Conservation (phyloP, 2,113 vertebrate genomes). For the Tapirus terrestris region DNA sequence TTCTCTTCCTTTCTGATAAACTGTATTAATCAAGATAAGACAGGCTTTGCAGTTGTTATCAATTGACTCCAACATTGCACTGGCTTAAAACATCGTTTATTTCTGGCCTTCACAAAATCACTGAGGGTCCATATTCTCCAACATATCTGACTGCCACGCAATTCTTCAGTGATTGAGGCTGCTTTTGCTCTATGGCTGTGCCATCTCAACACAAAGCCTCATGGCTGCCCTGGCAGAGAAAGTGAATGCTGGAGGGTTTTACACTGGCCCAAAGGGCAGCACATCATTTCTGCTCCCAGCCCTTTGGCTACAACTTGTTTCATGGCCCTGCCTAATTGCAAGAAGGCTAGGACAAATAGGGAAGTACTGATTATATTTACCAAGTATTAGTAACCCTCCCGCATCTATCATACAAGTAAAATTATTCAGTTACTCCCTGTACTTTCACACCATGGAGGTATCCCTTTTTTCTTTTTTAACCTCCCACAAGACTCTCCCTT, state of each 20-base stretch:
- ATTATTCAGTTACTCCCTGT: background rate
- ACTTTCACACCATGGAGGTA: fast-evolving
- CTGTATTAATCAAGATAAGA: background rate
- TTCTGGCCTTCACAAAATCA: background rate
- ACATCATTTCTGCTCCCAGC: background rate
- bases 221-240: background rate
- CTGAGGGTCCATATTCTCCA: background rate
- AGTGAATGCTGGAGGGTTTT: background rate
- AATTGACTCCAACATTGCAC: background rate
- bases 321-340: background rate
- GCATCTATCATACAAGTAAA: background rate
- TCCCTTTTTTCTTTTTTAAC: background rate
- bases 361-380: background rate
- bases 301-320: background rate
- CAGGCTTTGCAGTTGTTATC: background rate
- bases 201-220: background rate
- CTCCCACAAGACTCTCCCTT: background rate
- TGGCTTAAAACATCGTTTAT: background rate
- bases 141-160: background rate
- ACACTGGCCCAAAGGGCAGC: no score
- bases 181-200: background rate
- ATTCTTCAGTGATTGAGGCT: background rate
- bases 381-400: background rate
- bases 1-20: conserved; percentile 5
- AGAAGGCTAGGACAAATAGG: background rate